Percentiles rank a stretch among this genome's conserved stretches.
phyloP scores from a whole-genome alignment of 2,113 vertebrate genomes.

The Rhinichthys klamathensis region DNA sequence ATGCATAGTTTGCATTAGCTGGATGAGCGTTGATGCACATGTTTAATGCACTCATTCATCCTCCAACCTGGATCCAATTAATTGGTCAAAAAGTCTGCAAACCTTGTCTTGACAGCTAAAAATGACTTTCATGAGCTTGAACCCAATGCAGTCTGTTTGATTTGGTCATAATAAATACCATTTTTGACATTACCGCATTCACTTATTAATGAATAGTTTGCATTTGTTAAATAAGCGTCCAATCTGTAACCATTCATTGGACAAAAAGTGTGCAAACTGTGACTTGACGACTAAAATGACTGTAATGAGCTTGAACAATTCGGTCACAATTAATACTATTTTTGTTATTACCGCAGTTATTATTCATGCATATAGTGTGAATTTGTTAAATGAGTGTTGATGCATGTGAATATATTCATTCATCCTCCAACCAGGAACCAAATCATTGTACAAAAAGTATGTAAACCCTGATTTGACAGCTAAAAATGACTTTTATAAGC shows the following conservation, averaged over 20 bases:
- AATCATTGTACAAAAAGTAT: not conserved
- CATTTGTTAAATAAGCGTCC: not conserved
- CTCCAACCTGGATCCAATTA: too few species aligned
- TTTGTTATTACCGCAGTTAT: not conserved
- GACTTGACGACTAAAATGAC: not conserved
- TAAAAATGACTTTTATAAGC: not conserved
- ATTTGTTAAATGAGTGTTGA: not conserved
- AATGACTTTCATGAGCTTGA: not conserved
- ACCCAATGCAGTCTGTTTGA: not conserved
- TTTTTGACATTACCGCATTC: not conserved
- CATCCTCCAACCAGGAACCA: not conserved
- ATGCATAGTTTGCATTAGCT: too few species aligned
- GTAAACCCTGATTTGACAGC: not conserved
- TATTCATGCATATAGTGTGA: not conserved
- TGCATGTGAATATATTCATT: not conserved
- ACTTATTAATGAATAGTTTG: not conserved
- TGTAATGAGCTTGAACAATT: not conserved
- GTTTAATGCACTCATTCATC: not conserved
- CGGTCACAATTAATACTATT: not conserved
- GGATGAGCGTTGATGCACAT: not conserved
- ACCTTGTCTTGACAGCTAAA: not conserved
- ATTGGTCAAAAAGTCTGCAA: too few species aligned
- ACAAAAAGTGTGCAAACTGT: not conserved
- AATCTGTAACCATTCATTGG: too few species aligned
- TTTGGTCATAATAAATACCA: not conserved